phyloP scores from a whole-genome alignment of 1,140 invertebrate genomes.

The Tetragnatha versicolor region DNA sequence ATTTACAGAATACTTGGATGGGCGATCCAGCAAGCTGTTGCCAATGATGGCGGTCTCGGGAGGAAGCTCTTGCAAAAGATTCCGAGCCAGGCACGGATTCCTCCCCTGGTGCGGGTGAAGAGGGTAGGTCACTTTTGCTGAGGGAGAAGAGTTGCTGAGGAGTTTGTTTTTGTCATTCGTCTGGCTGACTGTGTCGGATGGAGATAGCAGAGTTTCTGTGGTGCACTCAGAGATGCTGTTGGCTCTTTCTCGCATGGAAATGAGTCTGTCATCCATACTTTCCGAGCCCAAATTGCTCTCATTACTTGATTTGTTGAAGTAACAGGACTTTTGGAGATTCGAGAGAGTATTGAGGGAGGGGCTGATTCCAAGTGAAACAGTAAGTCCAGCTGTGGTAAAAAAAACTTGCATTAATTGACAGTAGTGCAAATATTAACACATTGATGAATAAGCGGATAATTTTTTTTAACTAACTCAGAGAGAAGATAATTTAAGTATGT shows the following conservation, averaged over 20 bases:
- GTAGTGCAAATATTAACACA: too few species aligned
- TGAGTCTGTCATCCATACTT: conserved; percentile 9
- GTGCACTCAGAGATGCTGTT: conserved; percentile 46
- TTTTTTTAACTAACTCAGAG: too few species aligned
- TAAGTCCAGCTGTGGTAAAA: conserved; percentile 37
- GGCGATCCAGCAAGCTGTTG: conserved; percentile 72
- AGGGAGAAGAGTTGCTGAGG: conserved; percentile 29
- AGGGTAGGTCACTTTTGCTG: conserved; percentile 61
- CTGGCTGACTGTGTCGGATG: conserved; percentile 28
- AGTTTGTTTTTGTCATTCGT: conserved; percentile 51
- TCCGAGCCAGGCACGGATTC: conserved; percentile 87
- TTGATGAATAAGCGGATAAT: too few species aligned
- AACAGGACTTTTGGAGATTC: conserved; percentile 17
- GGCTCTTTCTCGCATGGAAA: conserved; percentile 7
- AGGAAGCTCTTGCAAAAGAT: conserved; percentile 73
- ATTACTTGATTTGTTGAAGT: conserved; percentile 15
- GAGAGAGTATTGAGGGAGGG: conserved; percentile 21
- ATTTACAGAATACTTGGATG: conserved; percentile 16
- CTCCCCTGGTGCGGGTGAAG: conserved; percentile 84
- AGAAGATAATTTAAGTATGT: too few species aligned
- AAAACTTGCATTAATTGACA: too few species aligned
- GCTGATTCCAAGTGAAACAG: not conserved
- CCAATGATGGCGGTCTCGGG: conserved; percentile 70
- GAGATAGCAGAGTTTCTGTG: conserved; percentile 44
- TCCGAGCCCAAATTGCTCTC: conserved; percentile 11